Evolutionary conservation across 2,113 vertebrate genomes (phyloP).

Genomic region (Microcebus murinus): DNA sequence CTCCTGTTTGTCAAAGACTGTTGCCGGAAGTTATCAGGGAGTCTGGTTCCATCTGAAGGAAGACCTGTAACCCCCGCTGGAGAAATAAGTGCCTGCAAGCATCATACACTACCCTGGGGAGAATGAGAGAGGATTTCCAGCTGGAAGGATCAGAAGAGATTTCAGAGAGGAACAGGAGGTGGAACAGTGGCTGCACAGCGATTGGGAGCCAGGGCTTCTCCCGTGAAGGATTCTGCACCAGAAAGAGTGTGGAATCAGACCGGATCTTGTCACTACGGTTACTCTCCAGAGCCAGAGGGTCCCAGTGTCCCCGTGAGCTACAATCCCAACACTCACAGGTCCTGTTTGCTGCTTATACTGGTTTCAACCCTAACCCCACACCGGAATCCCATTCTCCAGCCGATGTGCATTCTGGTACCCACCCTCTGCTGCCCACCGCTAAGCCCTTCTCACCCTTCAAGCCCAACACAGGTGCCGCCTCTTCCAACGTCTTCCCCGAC

Average conservation of each 20-base stretch:
- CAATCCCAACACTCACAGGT: not conserved
- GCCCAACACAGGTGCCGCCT: not conserved
- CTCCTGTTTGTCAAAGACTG: not conserved
- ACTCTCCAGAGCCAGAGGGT: not conserved
- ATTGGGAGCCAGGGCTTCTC: not conserved
- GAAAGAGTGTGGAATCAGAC: no score
- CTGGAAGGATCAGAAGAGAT: not conserved
- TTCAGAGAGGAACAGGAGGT: not conserved
- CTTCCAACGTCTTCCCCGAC: not conserved
- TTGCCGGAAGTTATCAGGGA: not conserved
- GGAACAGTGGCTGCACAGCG: rapidly evolving
- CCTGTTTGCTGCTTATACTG: not conserved
- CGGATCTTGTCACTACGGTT: no score
- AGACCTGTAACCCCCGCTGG: not conserved
- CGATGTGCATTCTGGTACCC: not conserved
- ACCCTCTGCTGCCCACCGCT: not conserved
- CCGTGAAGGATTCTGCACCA: not conserved
- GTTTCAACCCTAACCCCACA: not conserved
- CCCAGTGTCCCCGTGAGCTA: not conserved
- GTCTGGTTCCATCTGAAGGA: not conserved
- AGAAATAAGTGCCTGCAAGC: not conserved
- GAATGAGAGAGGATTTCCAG: not conserved
- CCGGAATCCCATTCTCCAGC: not conserved
- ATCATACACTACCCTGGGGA: not conserved
- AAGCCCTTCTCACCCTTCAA: not conserved